Conservation (phyloP, 2,888 invertebrate genomes). For the Alitta virens region DNA sequence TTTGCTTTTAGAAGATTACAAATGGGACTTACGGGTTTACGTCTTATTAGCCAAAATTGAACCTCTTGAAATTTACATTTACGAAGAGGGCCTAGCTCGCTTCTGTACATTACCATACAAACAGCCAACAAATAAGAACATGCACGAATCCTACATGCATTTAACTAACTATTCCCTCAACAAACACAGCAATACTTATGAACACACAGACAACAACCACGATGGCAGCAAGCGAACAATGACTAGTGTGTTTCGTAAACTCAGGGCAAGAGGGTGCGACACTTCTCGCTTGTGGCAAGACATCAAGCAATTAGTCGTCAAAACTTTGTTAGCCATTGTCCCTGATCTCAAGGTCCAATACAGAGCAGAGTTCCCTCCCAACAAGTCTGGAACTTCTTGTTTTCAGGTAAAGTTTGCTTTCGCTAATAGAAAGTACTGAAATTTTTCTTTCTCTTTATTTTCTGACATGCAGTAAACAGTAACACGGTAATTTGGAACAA, state of each 20-base stretch:
- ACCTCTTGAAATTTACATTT: conserved; percentile 57
- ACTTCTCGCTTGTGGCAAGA: conserved; percentile 54
- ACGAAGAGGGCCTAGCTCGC: conserved; percentile 56
- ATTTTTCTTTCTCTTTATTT: too few species aligned
- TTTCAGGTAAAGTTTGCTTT: conserved; percentile 61
- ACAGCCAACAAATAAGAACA: conserved; percentile 56
- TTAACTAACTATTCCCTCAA: conserved; percentile 61
- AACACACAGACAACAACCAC: conserved; percentile 51
- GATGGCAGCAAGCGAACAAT: conserved; percentile 59
- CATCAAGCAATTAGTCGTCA: conserved; percentile 58
- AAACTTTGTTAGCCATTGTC: conserved; percentile 59
- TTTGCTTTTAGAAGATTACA: conserved; percentile 55
- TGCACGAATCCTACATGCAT: conserved; percentile 59
- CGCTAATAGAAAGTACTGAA: too few species aligned
- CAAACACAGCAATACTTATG: conserved; percentile 56
- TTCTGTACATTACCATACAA: conserved; percentile 60
- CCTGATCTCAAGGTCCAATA: conserved; percentile 58
- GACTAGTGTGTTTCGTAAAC: conserved; percentile 56
- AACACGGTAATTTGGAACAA: too few species aligned
- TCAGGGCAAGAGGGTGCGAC: conserved; percentile 37
- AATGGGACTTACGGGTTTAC: conserved; percentile 60
- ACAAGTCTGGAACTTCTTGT: conserved; percentile 56
- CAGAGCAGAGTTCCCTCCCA: conserved; percentile 47
- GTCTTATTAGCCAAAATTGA: conserved; percentile 57
- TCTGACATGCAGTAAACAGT: too few species aligned